A percentile compares a stretch with the other conserved stretches of the same genome.
Evolutionary conservation across 2,113 vertebrate species (phyloP).

Genomic region (mouse (Mus musculus)): GRCm39 chr2:78370501-78371000

Average conservation of each 20-base stretch:
- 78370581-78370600: slow-evolving; percentile 21
- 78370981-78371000: slow-evolving; percentile 33
- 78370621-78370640: slow-evolving; percentile 47
- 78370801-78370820: neutral
- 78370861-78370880: slow-evolving; percentile 26
- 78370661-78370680: slow-evolving; percentile 72
- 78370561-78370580: neutral
- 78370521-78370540: neutral
- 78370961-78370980: slow-evolving; percentile 32
- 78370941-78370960: slow-evolving; percentile 53
- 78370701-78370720: slow-evolving; percentile 67
- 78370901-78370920: slow-evolving; percentile 21
- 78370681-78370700: slow-evolving; percentile 69
- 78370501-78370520: neutral
- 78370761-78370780: slow-evolving; percentile 53
- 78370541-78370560: neutral
- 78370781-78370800: slow-evolving; percentile 42
- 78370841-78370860: slow-evolving; percentile 6
- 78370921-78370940: slow-evolving; percentile 2
- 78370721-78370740: slow-evolving; percentile 71
- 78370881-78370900: slow-evolving; percentile 51
- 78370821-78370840: slow-evolving; percentile 32
- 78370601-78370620: slow-evolving; percentile 74
- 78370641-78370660: slow-evolving; percentile 67
- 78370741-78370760: slow-evolving; percentile 68